Evolutionary conservation across 2,797 vertebrate species (phyloP), one percentile per base, ranked within the genome.

Genomic region (Emys orbicularis): DNA sequence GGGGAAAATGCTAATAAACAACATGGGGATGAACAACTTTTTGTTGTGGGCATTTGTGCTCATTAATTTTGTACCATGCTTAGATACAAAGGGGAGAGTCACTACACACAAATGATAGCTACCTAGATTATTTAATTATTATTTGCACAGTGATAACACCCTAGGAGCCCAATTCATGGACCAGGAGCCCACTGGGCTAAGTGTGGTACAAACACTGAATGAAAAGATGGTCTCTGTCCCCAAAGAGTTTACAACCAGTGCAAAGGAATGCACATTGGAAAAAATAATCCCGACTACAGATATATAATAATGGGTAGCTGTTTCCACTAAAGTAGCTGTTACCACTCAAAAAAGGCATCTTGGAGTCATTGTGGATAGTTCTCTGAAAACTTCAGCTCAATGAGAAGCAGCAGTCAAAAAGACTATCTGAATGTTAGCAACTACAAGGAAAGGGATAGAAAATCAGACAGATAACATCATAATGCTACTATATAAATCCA

Each of bases 11-110:
- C 44, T 65, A 61, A 1, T 34, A 4, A 0, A 29, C 10, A 1
- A 0, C 34, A 0, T 0, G 2, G 8, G 2, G 21, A 4, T 5
- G 29, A 2, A 72, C 41, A 12, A 31, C 16, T 49, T 21, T 3
- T 59, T 3, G 37, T 31, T 57, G 2, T 0, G 6, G 16, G 86
- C 37, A 47, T 79, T 31, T 44, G 57, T 50, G 57, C 87, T 29
- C 31, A 3, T 29, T 0, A 7, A 41, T 61, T 83, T 50, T 3
- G 53, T 86, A 68, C 68, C 76, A 1, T 1, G 1, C 18, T 68
- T 37, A n/a, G 65, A 21, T 68, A 68, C 9, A 68, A 21, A 68
- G 65, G n/a, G 16, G 34, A 68, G 65, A 68, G 18, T n/a, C n/a
- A 18, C 34, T 10, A 65, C n/a, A 72, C 37, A 72, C n/a, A 72